Evolutionary conservation across 2,113 vertebrate species (phyloP).

Genomic region (Phoenicopterus ruber): DNA sequence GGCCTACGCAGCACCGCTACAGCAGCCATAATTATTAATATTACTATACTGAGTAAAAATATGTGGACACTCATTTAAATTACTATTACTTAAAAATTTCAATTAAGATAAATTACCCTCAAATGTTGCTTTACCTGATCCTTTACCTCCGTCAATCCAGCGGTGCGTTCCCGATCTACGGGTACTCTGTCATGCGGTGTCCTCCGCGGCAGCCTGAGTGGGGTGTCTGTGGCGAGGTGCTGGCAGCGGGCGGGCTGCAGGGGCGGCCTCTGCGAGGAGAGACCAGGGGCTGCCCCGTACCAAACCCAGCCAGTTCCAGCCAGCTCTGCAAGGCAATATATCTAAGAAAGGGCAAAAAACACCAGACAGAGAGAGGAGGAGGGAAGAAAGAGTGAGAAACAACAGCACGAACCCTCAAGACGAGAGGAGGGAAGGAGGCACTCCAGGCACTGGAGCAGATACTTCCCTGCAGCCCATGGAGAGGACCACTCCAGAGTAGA

Average conservation of each 20-base stretch:
- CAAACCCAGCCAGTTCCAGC: neutral
- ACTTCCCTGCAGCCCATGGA: neutral
- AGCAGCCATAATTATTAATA: neutral
- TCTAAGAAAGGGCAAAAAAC: neutral
- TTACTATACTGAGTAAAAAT: neutral
- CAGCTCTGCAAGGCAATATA: neutral
- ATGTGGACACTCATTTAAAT: neutral
- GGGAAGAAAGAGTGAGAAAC: neutral
- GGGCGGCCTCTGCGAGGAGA: neutral
- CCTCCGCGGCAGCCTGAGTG: fast-evolving
- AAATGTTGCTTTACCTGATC: neutral
- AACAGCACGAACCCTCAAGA: neutral
- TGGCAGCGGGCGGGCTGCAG: neutral
- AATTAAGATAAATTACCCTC: neutral
- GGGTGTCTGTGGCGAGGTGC: neutral
- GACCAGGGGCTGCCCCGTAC: no score
- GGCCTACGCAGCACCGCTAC: fast-evolving
- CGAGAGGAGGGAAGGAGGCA: neutral
- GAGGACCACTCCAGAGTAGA: neutral
- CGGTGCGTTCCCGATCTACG: fast-evolving
- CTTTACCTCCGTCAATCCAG: neutral
- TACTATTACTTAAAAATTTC: neutral
- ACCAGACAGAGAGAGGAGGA: neutral
- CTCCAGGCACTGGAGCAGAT: neutral
- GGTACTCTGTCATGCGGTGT: fast-evolving